Evolutionary conservation across 2,113 vertebrate genomes (phyloP), one percentile per base, ranked within the genome.

Genomic region (Marmota monax): DNA sequence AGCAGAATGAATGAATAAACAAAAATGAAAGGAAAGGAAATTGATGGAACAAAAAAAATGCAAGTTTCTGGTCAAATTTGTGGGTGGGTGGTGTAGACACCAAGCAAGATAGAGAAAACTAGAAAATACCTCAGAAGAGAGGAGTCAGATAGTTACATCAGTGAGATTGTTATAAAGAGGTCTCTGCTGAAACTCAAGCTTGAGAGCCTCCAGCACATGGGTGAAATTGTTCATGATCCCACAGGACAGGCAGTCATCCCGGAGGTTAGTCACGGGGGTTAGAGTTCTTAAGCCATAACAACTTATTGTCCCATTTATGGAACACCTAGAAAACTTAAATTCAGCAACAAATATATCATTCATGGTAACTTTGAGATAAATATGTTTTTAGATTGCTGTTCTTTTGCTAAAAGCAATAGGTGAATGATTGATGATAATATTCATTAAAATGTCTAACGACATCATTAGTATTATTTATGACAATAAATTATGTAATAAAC

Each of bases 241-340:
- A 4, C 29, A 29, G 17, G 23, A 5, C 9, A 29, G 3, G 56
- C 1, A 5, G 1, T 10, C 13, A 4, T 34, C 42, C 13, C 6
- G 34, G 17, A 45, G 34, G 13, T 37, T 34, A 9, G 3, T 0
- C 12, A 22, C n/a, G 76, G 10, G 23, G 29, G n/a, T 32, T 0
- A 29, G 16, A 45, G 12, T 2, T 0, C 32, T 10, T 27, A 9
- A 56, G 51, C 61, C 61, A 63, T 63, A 63, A 63, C 20, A 18
- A 11, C 23, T 63, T 25, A 25, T 63, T 63, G 23, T 63, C 61
- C 61, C 61, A 61, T 25, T 61, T 61, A 22, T 61, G 58, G 20
- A 25, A 61, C 7, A 63, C 61, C 22, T 63, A 63, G 61, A 63
- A 27, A 63, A 11, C 61, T 63, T 63, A 63, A 63, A 27, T 63